Evolutionary conservation across 2,888 invertebrate genomes (phyloP).

Genomic region (Tetheella fluctuosa): DNA sequence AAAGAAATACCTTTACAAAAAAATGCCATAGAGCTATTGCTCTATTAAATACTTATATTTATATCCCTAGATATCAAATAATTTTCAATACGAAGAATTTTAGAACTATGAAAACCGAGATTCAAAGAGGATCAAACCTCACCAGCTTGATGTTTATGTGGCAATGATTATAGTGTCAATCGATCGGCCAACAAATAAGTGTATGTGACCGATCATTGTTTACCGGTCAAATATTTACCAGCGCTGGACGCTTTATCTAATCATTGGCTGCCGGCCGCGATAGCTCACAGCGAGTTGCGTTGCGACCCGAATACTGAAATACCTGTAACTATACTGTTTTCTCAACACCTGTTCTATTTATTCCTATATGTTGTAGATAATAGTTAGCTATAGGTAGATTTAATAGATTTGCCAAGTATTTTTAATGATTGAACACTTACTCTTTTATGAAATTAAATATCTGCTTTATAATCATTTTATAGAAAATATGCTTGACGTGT

Average conservation of each 20-base stretch:
- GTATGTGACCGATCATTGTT: constrained; percentile 61
- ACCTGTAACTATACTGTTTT: constrained; percentile 62
- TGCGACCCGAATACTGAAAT: constrained; percentile 79
- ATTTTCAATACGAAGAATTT: no score
- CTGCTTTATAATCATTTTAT: no score
- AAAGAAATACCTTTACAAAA: no score
- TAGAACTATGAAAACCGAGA: background rate
- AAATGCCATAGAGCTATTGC: no score
- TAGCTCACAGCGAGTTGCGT: constrained; percentile 44
- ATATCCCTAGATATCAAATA: no score
- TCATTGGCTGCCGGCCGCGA: constrained; percentile 72
- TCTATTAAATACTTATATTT: no score
- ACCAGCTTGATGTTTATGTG: constrained; percentile 23
- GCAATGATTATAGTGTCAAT: constrained; percentile 39
- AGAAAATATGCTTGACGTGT: no score
- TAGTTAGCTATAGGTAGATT: background rate
- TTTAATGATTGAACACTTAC: background rate
- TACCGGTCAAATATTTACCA: constrained; percentile 74
- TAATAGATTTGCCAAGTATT: background rate
- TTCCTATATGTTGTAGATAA: constrained; percentile 31
- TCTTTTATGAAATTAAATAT: no score
- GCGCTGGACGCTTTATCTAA: constrained; percentile 70
- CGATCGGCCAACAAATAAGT: constrained; percentile 21
- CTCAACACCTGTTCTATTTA: constrained; percentile 73
- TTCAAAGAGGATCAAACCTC: background rate